Base-by-base conservation (phyloP, 2,888 invertebrate genomes). In the Drosophila neutralis region DNA sequence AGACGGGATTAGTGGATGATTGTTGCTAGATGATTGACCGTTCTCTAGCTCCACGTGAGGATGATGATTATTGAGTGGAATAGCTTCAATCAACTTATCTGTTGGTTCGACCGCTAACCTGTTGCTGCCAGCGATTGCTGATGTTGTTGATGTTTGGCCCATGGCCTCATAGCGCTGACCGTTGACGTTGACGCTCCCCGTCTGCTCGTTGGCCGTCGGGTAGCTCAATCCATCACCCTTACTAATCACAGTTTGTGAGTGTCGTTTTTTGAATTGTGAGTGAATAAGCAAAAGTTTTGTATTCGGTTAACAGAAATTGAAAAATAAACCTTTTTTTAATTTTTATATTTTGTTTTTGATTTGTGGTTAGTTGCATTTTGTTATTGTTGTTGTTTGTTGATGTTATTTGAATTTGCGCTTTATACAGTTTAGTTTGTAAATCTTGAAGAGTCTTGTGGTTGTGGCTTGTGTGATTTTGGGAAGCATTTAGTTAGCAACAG, bases 191-290 rank as follows among this genome's bases (percentile, higher is more conserved):
- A 21, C 45, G 24, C 10, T 45, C 45, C 83, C 80, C 48, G 52
- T 71, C 67, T 86, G 88, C n/a, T 83, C 83, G 35, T 49, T 80
- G 38, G 80, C 60, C 93, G 97, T 96, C 90, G 97, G 96, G 95
- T 95, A 98, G 94, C 95, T 95, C 94, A 97, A 95, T 94, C 98
- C 98, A 94, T 98, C 97, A 94, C 98, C 97, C 94, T 96, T 95
- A 96, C 98, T 98, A 95, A 63, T 69, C 40, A 49, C 21, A 42
- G 45, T 49, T 69, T 52, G 54, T 57, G n/a, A 38, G 67, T 75
- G 56, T 56, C 27, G 36, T 29, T 49, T 56, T 62, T 53, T 42
- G 60, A 63, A 67, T 82, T 78, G 76, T 84, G 83, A 78, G 76
- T 84, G 83, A 78, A 81, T 83, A 83, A 85, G 82, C 68, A 78